A percentile compares a stretch with the other conserved stretches of the same genome.
Conservation (phyloP, 2,113 vertebrate species). For the Elephas maximus region DNA sequence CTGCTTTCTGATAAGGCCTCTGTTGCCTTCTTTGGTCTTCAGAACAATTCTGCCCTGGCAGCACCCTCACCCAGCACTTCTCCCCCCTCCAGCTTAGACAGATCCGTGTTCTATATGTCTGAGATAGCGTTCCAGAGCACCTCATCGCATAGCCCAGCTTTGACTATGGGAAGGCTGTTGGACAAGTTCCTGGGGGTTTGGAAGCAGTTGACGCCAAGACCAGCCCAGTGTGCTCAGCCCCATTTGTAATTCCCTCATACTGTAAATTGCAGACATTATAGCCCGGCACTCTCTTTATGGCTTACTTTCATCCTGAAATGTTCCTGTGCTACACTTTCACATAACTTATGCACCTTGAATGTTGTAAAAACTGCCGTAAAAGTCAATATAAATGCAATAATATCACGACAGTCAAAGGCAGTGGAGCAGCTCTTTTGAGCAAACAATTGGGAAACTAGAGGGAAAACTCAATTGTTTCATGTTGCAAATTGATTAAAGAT, state of each 20-base stretch:
- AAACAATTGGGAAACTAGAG: constrained; percentile 85
- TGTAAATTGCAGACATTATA: constrained; percentile 82
- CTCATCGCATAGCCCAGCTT: neutral
- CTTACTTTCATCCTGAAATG: constrained; percentile 84
- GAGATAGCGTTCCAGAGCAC: neutral
- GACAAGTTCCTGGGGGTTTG: constrained; percentile 54
- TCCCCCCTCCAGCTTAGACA: neutral
- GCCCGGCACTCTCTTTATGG: constrained; percentile 81
- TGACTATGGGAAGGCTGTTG: neutral
- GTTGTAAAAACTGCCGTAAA: constrained; percentile 87
- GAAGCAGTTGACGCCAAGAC: constrained; percentile 48
- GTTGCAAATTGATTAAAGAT: constrained; percentile 88
- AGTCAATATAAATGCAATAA: constrained; percentile 87
- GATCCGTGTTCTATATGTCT: neutral
- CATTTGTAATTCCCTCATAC: constrained; percentile 81
- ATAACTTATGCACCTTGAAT: constrained; percentile 85
- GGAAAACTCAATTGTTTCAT: constrained; percentile 80
- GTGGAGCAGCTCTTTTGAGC: constrained; percentile 76
- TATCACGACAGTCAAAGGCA: constrained; percentile 82
- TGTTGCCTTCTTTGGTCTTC: neutral
- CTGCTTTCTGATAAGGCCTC: neutral
- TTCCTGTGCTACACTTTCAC: constrained; percentile 81
- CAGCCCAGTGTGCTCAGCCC: constrained; percentile 55
- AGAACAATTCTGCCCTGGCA: neutral
- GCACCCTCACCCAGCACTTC: neutral